Base-by-base conservation (phyloP, 2,888 invertebrate species). In the Pseudanteris insignis region DNA sequence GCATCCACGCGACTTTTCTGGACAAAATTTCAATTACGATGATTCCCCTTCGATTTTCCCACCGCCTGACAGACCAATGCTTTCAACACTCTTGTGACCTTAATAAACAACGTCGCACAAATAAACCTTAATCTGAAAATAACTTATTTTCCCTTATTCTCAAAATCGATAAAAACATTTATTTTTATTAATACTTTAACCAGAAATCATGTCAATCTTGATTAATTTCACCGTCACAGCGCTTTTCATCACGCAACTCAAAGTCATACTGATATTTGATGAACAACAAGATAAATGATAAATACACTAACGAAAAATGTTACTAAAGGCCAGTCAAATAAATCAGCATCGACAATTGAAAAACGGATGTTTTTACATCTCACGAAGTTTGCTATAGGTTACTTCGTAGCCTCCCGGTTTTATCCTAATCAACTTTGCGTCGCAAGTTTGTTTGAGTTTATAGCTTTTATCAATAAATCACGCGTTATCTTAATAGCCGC, bases 221-320 rank as follows among this genome's bases (percentile, higher is more conserved):
- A 53, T 53, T 44, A 44, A 33, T 54, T 46, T 33, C 32, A 46
- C 34, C 21, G 36, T 36, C 2, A 28, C 40, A 32, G 7, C 25
- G 25, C 4, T 3, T 4, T 54, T 44, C 44, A 38, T 54, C 32
- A 44, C 44, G 32, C 2, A 11, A n/a, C 37, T 6, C n/a, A 12
- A 44, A 21, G 37, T 37, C 36, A 51, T 38, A 29, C 11, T 38
- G 53, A 40, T 53, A 51, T 54, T 46, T 32, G 54, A 54, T 54
- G 37, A 21, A 21, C 7, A 21, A 21, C 3, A 21, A 21, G 21
- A 7, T 5, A 21, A 21, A 21, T 7, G 3, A 21, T 3, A 21
- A 21, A 9, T 6, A 26, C 2, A 30, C 5, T 11, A 12, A 30
- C 4, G 12, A 51, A 43, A 34, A 15, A 9, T 25, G 25, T 36